These are phyloP conservation scores for Moxostoma hubbsi DNA, from an alignment of 2,797 vertebrate species.

Conservation along the genomic window DNA sequence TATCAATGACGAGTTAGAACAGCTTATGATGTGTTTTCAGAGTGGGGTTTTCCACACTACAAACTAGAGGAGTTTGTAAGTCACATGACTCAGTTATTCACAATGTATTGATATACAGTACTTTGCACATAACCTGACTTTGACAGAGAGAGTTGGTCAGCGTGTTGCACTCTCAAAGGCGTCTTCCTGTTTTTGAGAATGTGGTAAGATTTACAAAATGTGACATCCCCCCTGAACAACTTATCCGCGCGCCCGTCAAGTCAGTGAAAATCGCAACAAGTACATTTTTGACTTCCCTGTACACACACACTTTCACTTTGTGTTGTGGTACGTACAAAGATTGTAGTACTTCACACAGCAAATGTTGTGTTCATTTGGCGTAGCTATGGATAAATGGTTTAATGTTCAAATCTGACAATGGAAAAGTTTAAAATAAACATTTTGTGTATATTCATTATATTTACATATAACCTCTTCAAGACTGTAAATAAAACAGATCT, in stretches of 20 bases:
- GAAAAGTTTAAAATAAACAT: not conserved
- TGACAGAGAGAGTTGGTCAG: conserved; percentile 67
- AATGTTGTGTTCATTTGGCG: too few relatives aligned
- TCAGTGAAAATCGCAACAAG: conserved; percentile 4
- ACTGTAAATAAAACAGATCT: not conserved
- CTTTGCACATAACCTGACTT: conserved; percentile 58
- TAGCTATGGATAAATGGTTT: not conserved
- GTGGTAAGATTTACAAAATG: conserved; percentile 69
- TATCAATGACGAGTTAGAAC: not conserved
- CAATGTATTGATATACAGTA: conserved; percentile 52
- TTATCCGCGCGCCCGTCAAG: not conserved
- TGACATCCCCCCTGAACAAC: conserved; percentile 26
- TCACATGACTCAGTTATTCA: conserved; percentile 18
- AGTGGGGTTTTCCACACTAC: conserved; percentile 33
- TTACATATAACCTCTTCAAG: not conserved
- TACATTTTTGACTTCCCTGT: not conserved
- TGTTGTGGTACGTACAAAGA: not conserved
- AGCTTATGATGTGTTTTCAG: not conserved
- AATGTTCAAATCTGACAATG: not conserved
- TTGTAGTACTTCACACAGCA: not conserved
- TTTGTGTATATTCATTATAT: too few relatives aligned
- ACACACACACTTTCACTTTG: conserved; percentile 4
- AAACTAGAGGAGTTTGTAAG: conserved; percentile 21
- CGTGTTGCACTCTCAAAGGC: conserved; percentile 53
- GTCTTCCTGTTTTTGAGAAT: conserved; percentile 74